Conservation (phyloP, 2,797 vertebrate genomes). For the Pelochelys cantorii region DNA sequence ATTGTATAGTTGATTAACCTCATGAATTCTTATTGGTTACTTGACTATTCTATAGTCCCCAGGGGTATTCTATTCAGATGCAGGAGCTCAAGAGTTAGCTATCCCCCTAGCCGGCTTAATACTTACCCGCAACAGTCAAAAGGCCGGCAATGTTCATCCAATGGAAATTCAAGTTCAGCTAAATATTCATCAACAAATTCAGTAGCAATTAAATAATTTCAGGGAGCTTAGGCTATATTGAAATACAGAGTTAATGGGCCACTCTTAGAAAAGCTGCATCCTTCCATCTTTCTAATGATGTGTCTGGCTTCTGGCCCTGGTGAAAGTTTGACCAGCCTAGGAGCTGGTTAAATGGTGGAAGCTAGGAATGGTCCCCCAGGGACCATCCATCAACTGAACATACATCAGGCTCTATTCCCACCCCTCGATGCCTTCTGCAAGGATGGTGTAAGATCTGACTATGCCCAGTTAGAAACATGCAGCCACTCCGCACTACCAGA, state of each 20-base stretch:
- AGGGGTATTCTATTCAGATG: neutral
- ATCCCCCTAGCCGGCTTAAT: neutral
- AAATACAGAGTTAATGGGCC: neutral
- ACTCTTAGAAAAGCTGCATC: neutral
- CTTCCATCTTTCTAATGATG: neutral
- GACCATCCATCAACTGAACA: neutral
- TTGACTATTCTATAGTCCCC: no score
- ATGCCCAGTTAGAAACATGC: neutral
- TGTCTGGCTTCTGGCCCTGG: neutral
- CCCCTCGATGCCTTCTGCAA: neutral
- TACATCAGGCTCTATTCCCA: neutral
- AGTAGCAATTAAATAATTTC: neutral
- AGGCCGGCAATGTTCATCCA: neutral
- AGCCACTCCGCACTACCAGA: neutral
- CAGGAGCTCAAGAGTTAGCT: neutral
- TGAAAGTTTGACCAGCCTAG: neutral
- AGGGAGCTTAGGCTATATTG: neutral
- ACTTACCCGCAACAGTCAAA: neutral
- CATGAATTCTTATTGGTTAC: no score
- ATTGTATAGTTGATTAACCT: no score
- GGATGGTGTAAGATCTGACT: neutral
- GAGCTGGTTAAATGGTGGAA: neutral
- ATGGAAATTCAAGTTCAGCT: neutral
- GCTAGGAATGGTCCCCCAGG: neutral
- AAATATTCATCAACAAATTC: neutral